Conservation (phyloP, 2,113 vertebrate species). For the Coregonus clupeaformis region DNA sequence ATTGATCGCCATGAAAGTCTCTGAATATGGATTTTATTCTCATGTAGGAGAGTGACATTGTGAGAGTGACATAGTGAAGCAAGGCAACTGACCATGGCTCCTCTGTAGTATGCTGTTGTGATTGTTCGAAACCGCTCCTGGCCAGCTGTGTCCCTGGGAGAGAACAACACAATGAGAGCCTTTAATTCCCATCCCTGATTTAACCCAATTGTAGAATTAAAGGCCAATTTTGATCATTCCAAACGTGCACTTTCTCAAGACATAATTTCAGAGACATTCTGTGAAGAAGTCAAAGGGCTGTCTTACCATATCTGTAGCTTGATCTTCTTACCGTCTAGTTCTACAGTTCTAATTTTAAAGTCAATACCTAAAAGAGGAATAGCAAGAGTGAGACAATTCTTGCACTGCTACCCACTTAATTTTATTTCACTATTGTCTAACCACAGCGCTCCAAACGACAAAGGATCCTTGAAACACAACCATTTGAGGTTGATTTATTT, state of each 20-base stretch:
- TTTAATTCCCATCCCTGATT: neutral
- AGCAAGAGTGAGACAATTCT: neutral
- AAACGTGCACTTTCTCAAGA: neutral
- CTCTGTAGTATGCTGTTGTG: conserved; percentile 95
- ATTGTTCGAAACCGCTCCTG: conserved; percentile 95
- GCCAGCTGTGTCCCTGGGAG: conserved; percentile 89
- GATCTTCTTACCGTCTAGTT: conserved; percentile 96
- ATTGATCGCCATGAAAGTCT: neutral
- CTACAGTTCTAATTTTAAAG: conserved; percentile 98
- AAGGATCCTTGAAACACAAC: no score
- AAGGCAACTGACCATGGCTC: conserved; percentile 85
- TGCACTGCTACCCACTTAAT: no score
- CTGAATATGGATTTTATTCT: no score
- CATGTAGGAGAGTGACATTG: no score
- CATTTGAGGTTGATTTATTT: no score
- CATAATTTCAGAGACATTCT: neutral
- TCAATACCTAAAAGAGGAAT: conserved; percentile 85
- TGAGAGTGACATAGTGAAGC: neutral
- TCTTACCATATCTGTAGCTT: conserved; percentile 97
- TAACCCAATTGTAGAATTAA: neutral
- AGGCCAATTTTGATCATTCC: neutral
- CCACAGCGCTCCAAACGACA: no score
- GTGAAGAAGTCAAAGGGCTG: neutral
- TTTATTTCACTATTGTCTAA: no score
- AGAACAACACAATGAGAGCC: neutral